Conservation (phyloP, 37 sponge, comb jelly and placozoan genomes). For the Cladorhizidae sp. region DNA sequence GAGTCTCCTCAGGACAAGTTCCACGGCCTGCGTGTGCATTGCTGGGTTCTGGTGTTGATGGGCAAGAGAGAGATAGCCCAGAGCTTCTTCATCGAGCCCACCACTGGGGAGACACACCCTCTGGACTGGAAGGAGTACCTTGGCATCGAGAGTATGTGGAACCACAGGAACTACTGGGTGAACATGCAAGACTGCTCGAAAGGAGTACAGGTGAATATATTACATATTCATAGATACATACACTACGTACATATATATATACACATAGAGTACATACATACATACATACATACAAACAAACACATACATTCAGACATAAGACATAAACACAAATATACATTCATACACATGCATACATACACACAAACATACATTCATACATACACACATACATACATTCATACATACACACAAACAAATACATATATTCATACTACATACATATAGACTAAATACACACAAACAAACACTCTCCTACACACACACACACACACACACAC, state of each 20-base stretch:
- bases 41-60: slow-evolving; percentile 96
- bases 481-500: no score
- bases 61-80: slow-evolving; percentile 94
- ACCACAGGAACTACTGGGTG: slow-evolving; percentile 96
- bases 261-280: not conserved
- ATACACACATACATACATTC: no score
- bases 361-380: no score
- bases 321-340: no score
- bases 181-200: slow-evolving; percentile 98
- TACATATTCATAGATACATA: no score
- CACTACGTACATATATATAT: no score
- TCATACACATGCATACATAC: no score
- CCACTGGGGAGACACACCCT: slow-evolving; percentile 78
- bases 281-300: not conserved
- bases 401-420: no score
- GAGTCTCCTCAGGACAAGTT: slow-evolving; percentile 73
- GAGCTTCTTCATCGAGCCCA: slow-evolving; percentile 95
- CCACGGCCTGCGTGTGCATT: slow-evolving; percentile 89
- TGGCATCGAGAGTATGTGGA: slow-evolving; percentile 95
- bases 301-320: no score
- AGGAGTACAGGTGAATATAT: slow-evolving; percentile 91
- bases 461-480: no score
- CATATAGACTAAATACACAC: no score
- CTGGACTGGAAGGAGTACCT: slow-evolving; percentile 75
- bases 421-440: no score